phyloP scores from a whole-genome alignment of 2,113 vertebrate genomes.

The Passer domesticus region DNA sequence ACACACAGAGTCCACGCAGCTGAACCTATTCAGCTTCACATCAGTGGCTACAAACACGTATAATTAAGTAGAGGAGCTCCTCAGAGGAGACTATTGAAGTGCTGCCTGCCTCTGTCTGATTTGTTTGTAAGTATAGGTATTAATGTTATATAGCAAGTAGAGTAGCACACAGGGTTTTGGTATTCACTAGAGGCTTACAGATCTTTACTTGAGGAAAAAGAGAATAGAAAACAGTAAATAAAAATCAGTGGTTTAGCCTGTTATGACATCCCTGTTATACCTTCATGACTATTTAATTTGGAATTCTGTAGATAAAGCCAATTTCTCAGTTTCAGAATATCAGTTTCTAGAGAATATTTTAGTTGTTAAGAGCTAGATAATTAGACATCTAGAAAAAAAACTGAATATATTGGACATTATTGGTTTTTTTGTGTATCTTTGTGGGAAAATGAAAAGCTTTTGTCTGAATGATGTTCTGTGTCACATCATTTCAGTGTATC shows the following conservation, averaged over 20 bases:
- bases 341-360: not conserved
- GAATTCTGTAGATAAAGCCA: not conserved
- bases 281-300: not conserved
- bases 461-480: not conserved
- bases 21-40: not conserved
- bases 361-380: not conserved
- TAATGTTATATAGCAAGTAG: not conserved
- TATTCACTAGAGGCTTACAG: not conserved
- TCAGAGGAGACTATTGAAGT: conserved; percentile 29
- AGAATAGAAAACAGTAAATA: not conserved
- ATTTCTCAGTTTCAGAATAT: not conserved
- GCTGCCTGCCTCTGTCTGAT: not conserved
- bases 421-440: not conserved
- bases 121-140: not conserved
- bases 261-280: not conserved
- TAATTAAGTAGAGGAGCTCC: conserved; percentile 15
- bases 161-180: not conserved
- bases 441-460: not conserved
- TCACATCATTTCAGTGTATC: not conserved
- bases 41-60: not conserved
- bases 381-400: not conserved
- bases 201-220: not conserved
- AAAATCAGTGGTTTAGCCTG: not conserved
- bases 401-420: not conserved
- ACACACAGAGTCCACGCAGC: not conserved